A percentile compares a stretch with the other conserved stretches of the same genome.
These are phyloP conservation scores for Luffia ferchaultella DNA, from an alignment of 2,888 invertebrate genomes.

Conservation along the genomic window DNA sequence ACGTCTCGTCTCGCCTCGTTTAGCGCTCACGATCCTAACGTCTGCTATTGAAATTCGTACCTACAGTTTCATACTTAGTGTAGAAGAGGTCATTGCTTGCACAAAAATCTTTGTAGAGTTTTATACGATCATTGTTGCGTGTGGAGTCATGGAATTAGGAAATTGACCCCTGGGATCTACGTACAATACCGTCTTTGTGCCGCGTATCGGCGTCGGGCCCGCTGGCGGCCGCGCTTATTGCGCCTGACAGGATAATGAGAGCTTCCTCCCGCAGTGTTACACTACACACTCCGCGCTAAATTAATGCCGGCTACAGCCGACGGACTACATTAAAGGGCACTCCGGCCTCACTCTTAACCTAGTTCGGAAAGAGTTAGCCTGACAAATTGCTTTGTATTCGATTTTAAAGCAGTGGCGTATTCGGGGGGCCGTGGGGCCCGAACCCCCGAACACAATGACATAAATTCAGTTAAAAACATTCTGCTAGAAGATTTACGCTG, in stretches of 20 bases:
- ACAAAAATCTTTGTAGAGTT: neutral
- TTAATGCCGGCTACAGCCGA: conserved; percentile 25
- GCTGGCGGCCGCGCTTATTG: conserved; percentile 45
- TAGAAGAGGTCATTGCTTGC: neutral
- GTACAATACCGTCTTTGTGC: conserved; percentile 4
- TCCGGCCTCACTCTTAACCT: neutral
- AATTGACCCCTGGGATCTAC: conserved; percentile 1
- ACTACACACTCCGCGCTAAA: conserved; percentile 40
- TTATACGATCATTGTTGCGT: neutral
- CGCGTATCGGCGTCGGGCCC: conserved; percentile 19
- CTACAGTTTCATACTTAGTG: too few relatives aligned
- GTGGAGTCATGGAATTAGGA: conserved; percentile 1
- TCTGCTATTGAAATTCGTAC: too few relatives aligned
- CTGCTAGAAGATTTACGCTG: too few relatives aligned
- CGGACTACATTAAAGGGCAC: too few relatives aligned
- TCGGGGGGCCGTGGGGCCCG: too few relatives aligned
- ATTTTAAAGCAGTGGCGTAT: too few relatives aligned
- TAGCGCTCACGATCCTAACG: too few relatives aligned
- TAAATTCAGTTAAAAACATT: too few relatives aligned
- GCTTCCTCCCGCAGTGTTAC: conserved; percentile 56
- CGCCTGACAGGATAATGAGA: conserved; percentile 59
- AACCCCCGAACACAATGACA: too few relatives aligned
- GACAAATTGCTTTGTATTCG: too few relatives aligned
- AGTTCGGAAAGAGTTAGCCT: too few relatives aligned
- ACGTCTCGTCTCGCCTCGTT: too few relatives aligned